These are phyloP conservation scores for Drosophila stalkeri DNA, from an alignment of 2,888 invertebrate genomes.

Conservation along the genomic window DNA sequence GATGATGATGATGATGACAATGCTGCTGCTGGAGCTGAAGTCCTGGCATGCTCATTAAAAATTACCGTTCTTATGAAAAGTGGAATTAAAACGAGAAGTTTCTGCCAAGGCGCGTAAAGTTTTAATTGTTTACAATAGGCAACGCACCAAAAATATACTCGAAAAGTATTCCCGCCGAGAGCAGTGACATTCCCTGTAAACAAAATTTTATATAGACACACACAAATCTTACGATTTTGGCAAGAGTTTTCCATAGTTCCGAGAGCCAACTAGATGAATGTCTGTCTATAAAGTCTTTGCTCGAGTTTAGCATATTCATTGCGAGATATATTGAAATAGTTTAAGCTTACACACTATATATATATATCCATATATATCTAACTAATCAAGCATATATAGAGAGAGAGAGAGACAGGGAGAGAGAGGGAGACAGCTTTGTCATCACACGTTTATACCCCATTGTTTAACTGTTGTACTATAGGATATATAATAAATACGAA, in stretches of 20 bases:
- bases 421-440: no score
- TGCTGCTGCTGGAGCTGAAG: slow-evolving; percentile 11
- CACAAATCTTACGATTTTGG: background rate
- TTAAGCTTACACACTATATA: background rate
- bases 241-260: background rate
- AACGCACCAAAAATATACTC: slow-evolving; percentile 57
- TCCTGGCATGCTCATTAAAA: slow-evolving; percentile 73
- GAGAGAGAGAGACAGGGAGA: no score
- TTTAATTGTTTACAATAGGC: slow-evolving; percentile 81
- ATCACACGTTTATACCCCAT: background rate
- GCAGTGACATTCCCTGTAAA: background rate
- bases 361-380: no score
- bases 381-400: no score
- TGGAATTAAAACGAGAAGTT: slow-evolving; percentile 78
- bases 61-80: slow-evolving; percentile 80
- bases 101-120: slow-evolving; percentile 58
- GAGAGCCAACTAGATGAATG: background rate
- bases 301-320: background rate
- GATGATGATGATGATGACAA: slow-evolving; percentile 7
- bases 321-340: background rate
- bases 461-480: background rate
- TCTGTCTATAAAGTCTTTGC: background rate
- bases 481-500: background rate
- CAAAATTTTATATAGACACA: background rate
- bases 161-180: background rate